Conservation (phyloP, 2,888 invertebrate species). For the Mystacides longicornis region DNA sequence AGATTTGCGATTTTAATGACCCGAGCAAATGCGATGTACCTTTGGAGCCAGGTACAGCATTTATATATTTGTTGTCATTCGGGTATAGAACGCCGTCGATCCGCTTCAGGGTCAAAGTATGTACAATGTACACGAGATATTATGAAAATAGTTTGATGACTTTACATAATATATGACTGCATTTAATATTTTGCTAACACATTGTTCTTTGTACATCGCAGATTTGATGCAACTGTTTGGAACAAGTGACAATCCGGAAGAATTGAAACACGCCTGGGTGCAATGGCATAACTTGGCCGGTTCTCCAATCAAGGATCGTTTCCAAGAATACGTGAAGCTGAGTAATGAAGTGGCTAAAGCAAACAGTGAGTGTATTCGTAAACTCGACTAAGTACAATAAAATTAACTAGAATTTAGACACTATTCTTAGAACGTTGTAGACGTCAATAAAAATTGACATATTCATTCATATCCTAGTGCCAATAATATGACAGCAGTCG, state of each 20-base stretch:
- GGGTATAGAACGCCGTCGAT: not conserved
- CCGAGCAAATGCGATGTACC: slow-evolving; percentile 58
- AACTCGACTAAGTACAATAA: too few relatives aligned
- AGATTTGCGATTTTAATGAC: slow-evolving; percentile 65
- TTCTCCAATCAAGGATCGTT: slow-evolving; percentile 53
- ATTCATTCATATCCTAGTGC: too few relatives aligned
- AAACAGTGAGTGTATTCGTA: slow-evolving; percentile 54
- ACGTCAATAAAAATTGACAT: too few relatives aligned
- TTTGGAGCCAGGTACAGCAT: slow-evolving; percentile 70
- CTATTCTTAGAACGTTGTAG: too few relatives aligned
- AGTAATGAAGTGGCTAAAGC: slow-evolving; percentile 64
- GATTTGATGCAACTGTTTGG: slow-evolving; percentile 63
- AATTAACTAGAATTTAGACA: too few relatives aligned
- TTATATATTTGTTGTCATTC: too few relatives aligned
- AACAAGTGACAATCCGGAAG: slow-evolving; percentile 66
- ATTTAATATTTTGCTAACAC: too few relatives aligned
- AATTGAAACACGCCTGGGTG: slow-evolving; percentile 69
- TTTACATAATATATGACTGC: too few relatives aligned
- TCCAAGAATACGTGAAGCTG: slow-evolving; percentile 58
- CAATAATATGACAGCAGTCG: too few relatives aligned
- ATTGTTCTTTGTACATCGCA: slow-evolving; percentile 35
- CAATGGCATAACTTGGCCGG: slow-evolving; percentile 73
- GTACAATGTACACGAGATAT: slow-evolving; percentile 30
- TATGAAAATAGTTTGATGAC: too few relatives aligned
- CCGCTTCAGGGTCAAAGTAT: slow-evolving; percentile 60